These are phyloP conservation scores for Melinopterus prodromus DNA, from an alignment of 2,888 invertebrate species.

Conservation along the genomic window DNA sequence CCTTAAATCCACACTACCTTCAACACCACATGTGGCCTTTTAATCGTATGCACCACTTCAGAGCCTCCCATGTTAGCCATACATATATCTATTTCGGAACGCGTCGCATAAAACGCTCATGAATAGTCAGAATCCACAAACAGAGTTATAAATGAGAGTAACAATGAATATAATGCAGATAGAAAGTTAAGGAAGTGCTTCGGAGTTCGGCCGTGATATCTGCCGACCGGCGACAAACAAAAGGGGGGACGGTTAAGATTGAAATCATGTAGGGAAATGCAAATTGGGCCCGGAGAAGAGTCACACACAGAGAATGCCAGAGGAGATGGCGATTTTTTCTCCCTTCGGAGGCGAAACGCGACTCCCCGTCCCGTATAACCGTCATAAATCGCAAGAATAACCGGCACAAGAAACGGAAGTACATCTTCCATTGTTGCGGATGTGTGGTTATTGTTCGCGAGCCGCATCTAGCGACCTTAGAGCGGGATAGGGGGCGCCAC, in stretches of 20 bases:
- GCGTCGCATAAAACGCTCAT: not conserved
- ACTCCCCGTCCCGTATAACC: not conserved
- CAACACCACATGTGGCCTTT: no score
- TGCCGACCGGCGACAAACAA: not conserved
- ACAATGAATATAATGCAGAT: not conserved
- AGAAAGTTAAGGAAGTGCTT: not conserved
- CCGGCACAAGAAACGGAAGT: conserved; percentile 43
- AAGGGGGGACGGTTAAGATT: not conserved
- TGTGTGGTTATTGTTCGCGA: conserved; percentile 53
- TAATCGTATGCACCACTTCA: not conserved
- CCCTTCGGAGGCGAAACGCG: not conserved
- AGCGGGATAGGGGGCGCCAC: not conserved
- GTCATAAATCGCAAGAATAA: conserved; percentile 31
- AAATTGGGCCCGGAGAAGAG: not conserved
- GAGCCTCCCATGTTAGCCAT: not conserved
- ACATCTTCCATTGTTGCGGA: conserved; percentile 54
- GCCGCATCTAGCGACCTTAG: not conserved
- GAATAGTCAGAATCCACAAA: not conserved
- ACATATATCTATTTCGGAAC: not conserved
- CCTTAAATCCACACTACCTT: no score
- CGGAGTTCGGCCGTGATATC: not conserved
- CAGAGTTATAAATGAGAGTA: not conserved
- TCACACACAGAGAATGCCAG: not conserved
- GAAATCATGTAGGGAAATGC: conserved; percentile 4
- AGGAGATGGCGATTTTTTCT: not conserved